phyloP scores from a whole-genome alignment of 1,140 invertebrate species.

The Cherax destructor region DNA sequence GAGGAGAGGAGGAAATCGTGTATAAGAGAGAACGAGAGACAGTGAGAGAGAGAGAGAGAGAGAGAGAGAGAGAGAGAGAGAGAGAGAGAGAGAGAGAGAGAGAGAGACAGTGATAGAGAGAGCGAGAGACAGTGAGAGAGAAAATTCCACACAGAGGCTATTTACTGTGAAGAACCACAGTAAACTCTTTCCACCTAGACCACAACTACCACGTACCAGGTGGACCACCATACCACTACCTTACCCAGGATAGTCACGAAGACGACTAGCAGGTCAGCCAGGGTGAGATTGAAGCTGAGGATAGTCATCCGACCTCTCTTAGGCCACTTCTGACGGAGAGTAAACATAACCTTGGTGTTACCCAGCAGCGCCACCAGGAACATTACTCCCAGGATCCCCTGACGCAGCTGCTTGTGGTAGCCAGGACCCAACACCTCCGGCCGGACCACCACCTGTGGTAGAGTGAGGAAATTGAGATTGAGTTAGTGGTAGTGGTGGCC shows the following conservation, averaged over 20 bases:
- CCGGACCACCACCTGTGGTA: background rate
- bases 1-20: background rate
- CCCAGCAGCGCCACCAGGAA: conserved; percentile 47
- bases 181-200: too few species aligned
- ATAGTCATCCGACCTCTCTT: conserved; percentile 55
- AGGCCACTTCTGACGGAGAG: conserved; percentile 22
- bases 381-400: conserved; percentile 44
- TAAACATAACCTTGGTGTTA: conserved; percentile 39
- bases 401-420: conserved; percentile 44
- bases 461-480: too few species aligned
- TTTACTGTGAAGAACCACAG: too few species aligned
- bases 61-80: conserved; percentile 34
- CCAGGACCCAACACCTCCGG: conserved; percentile 42
- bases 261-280: conserved; percentile 29
- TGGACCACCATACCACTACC: background rate
- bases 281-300: conserved; percentile 52
- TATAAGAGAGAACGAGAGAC: background rate
- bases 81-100: conserved; percentile 36
- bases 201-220: too few species aligned
- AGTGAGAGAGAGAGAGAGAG: background rate
- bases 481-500: too few species aligned
- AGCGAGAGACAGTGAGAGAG: background rate
- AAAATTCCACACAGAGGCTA: background rate
- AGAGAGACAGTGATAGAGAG: conserved; percentile 12
- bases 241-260: conserved; percentile 39